Percentiles rank a stretch among this genome's conserved stretches.
phyloP scores from a whole-genome alignment of 30 jellyfish, hydroid and myxozoan genomes.

The Aurelia sp. region DNA sequence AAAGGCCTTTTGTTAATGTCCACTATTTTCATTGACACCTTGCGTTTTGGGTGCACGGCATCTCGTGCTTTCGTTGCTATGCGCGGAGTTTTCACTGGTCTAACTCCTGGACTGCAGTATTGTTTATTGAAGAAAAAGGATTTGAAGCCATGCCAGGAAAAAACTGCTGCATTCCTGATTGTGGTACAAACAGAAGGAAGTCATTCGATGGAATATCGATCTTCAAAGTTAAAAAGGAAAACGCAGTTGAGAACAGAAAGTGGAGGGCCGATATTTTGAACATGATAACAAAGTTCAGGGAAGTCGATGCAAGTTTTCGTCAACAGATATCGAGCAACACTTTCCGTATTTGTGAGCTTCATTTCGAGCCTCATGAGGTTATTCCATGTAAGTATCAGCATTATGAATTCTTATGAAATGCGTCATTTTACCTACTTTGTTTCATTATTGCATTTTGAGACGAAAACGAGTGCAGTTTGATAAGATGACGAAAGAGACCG shows the following conservation, averaged over 20 bases:
- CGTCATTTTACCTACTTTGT: not conserved
- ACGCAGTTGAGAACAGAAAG: not conserved
- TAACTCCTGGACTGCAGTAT: not conserved
- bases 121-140: not conserved
- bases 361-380: not conserved
- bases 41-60: slow-evolving; percentile 4
- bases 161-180: slow-evolving; percentile 2
- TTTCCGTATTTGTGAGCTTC: not conserved
- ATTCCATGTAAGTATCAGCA: not conserved
- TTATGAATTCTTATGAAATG: not conserved
- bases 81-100: not conserved
- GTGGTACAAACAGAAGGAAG: slow-evolving; percentile 15
- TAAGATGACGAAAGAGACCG: not conserved
- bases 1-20: not conserved
- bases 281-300: not conserved
- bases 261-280: not conserved
- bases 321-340: slow-evolving; percentile 10
- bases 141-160: not conserved
- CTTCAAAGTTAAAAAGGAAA: not conserved
- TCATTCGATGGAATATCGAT: not conserved
- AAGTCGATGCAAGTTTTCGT: not conserved
- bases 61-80: not conserved
- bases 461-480: not conserved
- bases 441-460: no score
- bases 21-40: not conserved